phyloP scores from a whole-genome alignment of 2,113 vertebrate species.

The Anarhynchus alexandrinus region DNA sequence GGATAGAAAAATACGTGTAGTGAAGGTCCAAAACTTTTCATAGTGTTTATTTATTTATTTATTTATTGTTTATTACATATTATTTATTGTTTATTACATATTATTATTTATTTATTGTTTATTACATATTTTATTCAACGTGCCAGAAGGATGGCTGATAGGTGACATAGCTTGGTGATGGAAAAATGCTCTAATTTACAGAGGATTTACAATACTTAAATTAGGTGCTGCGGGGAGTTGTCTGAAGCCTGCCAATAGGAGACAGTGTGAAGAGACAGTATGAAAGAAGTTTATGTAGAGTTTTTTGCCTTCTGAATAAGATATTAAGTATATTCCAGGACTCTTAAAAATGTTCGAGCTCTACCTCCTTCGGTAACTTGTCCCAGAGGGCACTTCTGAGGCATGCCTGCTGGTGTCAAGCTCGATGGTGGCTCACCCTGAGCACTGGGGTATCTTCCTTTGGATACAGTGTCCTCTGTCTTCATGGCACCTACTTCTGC shows the following conservation, averaged over 20 bases:
- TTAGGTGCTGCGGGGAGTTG: neutral
- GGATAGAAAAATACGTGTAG: constrained; percentile 29
- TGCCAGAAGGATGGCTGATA: neutral
- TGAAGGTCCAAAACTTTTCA: neutral
- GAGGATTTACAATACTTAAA: neutral
- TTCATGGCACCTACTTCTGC: neutral
- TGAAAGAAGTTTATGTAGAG: neutral
- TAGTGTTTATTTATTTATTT: constrained; percentile 64
- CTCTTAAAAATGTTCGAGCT: neutral
- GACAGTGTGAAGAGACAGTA: neutral
- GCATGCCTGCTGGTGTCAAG: rapidly evolving
- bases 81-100: too few species aligned
- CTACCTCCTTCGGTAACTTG: neutral
- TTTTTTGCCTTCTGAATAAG: neutral
- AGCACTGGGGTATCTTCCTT: neutral
- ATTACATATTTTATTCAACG: constrained; percentile 12
- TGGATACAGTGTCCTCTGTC: neutral
- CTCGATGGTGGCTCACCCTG: rapidly evolving
- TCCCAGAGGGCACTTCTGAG: neutral
- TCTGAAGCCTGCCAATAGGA: neutral
- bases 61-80: too few species aligned
- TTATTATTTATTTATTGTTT: too few species aligned
- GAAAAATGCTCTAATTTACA: neutral
- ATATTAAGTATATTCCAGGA: neutral
- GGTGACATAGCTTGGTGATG: neutral